Conservation (phyloP, 2,113 vertebrate species). For the Pithys albifrons region DNA sequence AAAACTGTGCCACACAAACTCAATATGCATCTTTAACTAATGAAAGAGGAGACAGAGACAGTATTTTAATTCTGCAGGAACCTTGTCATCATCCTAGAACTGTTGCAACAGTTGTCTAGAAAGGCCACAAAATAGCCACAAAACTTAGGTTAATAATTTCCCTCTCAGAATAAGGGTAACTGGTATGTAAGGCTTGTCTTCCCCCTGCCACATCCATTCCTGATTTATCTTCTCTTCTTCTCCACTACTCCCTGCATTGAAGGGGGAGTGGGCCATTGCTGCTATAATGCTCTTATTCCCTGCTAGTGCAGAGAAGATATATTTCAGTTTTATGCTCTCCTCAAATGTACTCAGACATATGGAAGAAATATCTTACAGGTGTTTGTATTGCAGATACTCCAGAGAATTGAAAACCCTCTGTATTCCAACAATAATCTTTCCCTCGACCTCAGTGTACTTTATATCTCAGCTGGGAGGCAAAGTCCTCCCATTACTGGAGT, state of each 20-base stretch:
- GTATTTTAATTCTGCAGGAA: not conserved
- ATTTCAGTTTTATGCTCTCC: constrained; percentile 42
- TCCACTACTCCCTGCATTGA: not conserved
- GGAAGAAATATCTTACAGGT: constrained; percentile 25
- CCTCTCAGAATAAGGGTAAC: constrained; percentile 11
- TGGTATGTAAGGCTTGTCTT: not conserved
- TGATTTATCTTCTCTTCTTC: not conserved
- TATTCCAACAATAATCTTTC: constrained; percentile 15
- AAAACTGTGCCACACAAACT: not conserved
- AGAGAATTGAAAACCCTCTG: not conserved
- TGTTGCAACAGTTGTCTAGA: constrained; percentile 32
- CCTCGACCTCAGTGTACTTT: not conserved
- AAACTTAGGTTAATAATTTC: not conserved
- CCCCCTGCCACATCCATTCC: not conserved
- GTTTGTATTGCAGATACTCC: constrained; percentile 13
- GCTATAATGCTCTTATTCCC: constrained; percentile 9
- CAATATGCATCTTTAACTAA: not conserved
- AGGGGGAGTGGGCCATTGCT: not conserved
- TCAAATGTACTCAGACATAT: constrained; percentile 18
- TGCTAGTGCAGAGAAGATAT: not conserved
- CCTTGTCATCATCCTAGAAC: not conserved
- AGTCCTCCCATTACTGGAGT: not conserved
- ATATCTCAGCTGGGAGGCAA: not conserved
- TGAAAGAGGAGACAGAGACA: not conserved
- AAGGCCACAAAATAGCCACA: not conserved